These are phyloP conservation scores for Cephus pulcher DNA, from an alignment of 2,888 invertebrate species.

Conservation along the genomic window DNA sequence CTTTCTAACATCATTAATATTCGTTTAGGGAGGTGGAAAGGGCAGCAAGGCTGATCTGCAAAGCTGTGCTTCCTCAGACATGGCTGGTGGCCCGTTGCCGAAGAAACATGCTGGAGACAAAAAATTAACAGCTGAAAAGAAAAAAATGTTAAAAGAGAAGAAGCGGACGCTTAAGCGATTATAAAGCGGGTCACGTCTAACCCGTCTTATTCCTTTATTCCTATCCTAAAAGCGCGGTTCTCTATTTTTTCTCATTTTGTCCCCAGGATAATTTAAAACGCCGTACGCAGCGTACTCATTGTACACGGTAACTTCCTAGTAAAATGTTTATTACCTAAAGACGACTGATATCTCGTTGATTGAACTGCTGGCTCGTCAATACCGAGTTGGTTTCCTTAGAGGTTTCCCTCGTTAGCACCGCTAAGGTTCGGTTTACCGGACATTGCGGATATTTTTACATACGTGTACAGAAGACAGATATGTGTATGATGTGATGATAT, in stretches of 20 bases:
- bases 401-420: background rate
- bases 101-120: constrained; percentile 90
- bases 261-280: constrained; percentile 10
- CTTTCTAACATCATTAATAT: constrained; percentile 1
- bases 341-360: constrained; percentile 27
- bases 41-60: constrained; percentile 64
- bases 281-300: constrained; percentile 22
- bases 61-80: constrained; percentile 60
- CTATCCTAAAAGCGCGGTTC: constrained; percentile 42
- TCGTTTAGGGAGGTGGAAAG: constrained; percentile 55
- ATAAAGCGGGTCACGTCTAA: constrained; percentile 69
- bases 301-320: constrained; percentile 54
- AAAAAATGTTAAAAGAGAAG: constrained; percentile 83
- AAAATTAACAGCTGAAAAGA: constrained; percentile 78
- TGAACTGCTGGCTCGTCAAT: constrained; percentile 12
- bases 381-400: constrained; percentile 16
- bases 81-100: constrained; percentile 79
- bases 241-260: constrained; percentile 16
- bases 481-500: constrained; percentile 32
- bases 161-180: constrained; percentile 87
- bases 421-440: background rate
- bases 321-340: constrained; percentile 42
- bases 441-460: constrained; percentile 61
- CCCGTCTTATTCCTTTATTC: constrained; percentile 40
- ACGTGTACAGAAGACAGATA: constrained; percentile 55